A percentile compares a stretch with the other conserved stretches of the same genome.
phyloP scores from a whole-genome alignment of 2,797 vertebrate genomes.

The Balearica regulorum region DNA sequence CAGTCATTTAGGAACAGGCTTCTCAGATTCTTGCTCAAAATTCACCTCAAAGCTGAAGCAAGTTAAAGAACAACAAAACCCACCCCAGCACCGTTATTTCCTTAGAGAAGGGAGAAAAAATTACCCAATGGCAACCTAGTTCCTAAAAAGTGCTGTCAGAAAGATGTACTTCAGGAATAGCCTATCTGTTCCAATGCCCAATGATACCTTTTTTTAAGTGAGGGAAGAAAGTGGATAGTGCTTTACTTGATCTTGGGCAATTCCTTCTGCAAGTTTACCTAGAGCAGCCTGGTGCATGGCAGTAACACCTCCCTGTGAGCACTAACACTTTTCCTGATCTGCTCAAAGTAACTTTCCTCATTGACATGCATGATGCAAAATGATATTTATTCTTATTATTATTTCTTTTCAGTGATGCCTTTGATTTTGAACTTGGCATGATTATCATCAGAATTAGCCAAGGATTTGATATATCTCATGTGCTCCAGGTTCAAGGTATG shows the following conservation, averaged over 20 bases:
- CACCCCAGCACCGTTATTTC: neutral
- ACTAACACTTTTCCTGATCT: neutral
- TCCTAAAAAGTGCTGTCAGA: neutral
- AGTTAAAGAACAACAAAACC: neutral
- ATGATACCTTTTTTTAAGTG: neutral
- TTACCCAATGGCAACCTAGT: neutral
- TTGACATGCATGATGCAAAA: neutral
- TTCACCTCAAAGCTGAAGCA: neutral
- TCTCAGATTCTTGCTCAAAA: neutral
- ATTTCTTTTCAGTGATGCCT: slow-evolving; percentile 84
- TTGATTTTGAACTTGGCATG: slow-evolving; percentile 92
- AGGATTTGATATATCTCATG: slow-evolving; percentile 91
- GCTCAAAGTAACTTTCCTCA: neutral
- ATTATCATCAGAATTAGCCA: slow-evolving; percentile 86
- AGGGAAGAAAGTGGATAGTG: neutral
- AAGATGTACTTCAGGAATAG: neutral
- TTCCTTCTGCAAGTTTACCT: neutral
- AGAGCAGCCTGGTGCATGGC: neutral
- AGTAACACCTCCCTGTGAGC: neutral
- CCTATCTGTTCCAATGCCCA: neutral
- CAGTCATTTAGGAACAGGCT: neutral
- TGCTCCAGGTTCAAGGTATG: slow-evolving; percentile 91
- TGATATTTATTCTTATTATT: neutral
- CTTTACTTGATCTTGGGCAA: neutral
- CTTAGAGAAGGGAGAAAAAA: neutral